Evolutionary conservation across 2,797 vertebrate genomes (phyloP).

Genomic region (Brotula barbata): DNA sequence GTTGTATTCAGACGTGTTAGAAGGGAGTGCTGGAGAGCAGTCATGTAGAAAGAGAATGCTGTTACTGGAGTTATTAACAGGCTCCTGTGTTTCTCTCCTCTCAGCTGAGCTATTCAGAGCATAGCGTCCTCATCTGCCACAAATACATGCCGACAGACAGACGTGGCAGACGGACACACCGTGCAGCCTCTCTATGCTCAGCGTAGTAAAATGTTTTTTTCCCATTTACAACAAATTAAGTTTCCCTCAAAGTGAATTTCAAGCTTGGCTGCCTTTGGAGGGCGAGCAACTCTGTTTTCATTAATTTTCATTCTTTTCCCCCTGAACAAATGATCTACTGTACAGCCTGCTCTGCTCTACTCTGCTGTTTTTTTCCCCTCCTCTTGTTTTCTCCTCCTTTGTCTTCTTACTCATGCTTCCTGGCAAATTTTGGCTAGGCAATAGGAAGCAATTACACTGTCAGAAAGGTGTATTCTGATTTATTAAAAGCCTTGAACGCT

Average conservation of each 20-base stretch:
- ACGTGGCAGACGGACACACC: conserved; percentile 72
- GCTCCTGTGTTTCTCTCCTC: conserved; percentile 76
- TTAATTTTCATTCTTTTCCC: conserved; percentile 90
- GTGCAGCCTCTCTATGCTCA: conserved; percentile 62
- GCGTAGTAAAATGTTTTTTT: conserved; percentile 94
- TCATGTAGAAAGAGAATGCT: conserved; percentile 79
- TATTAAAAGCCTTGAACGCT: conserved; percentile 91
- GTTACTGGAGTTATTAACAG: conserved; percentile 79
- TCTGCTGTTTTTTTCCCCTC: conserved; percentile 54
- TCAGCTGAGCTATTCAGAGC: conserved; percentile 80
- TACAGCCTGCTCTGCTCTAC: conserved; percentile 84
- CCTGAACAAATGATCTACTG: conserved; percentile 91
- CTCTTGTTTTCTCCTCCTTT: conserved; percentile 52
- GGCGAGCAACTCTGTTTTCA: conserved; percentile 95
- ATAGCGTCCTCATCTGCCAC: conserved; percentile 76
- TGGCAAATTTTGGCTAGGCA: conserved; percentile 83
- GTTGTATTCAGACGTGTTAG: conserved; percentile 65
- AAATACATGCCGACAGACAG: conserved; percentile 72
- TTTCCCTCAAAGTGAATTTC: conserved; percentile 98
- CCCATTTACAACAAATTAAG: conserved; percentile 98
- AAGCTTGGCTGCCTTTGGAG: conserved; percentile 91
- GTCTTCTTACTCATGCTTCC: conserved; percentile 66
- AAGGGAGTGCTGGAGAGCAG: conserved; percentile 68
- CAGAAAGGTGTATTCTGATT: conserved; percentile 95
- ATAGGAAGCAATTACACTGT: conserved; percentile 95